Base-by-base conservation (phyloP, 1,140 invertebrate species). In the Drosophila bifasciata region DNA sequence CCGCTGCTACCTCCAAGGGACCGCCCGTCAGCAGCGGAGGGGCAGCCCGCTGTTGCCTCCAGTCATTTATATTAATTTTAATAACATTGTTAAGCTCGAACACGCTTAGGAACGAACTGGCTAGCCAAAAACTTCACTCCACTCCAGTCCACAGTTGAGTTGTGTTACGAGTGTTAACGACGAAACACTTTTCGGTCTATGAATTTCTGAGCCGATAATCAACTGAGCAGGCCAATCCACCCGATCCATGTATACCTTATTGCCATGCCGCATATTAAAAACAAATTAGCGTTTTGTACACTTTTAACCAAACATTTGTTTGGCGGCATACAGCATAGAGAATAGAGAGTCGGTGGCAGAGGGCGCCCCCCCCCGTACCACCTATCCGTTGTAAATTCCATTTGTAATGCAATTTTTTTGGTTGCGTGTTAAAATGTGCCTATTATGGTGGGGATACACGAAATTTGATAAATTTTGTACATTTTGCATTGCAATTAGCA, bases 61-160 rank as follows among this genome's bases (percentile, higher is more conserved):
- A 76, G 63, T 88, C 84, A 88, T 88, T 88, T 89, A 88, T 88
- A 88, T 73, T 89, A 83, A 88, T 89, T 89, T 88, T 88, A 88
- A 88, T 88, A 88, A 88, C 78, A 88, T 89, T 89, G 84, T 88
- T 88, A 88, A 79, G 66, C 64, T 62, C 40, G 48, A 75, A 39
- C 63, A 39, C 57, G 68, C 41, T 58, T 64, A 59, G 15, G 43
- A 68, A 2, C 19, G 45, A 40, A 28, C 39, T 28, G 70, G 60
- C 9, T 40, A 21, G 46, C 28, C 61, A 11, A 66, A 52, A 36
- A 41, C 46, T 36, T 40, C 21, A 44, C 23, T 39, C 25, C 43
- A 46, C 16, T 28, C 43, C 6, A 17, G 16, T 25, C 21, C 19
- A 4, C 39, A 32, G 17, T 25, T 11, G 25, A 25, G 43, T 32